These are phyloP conservation scores for Micromussa lordhowensis DNA, from an alignment of 92 coral and sea anemone genomes.

Conservation along the genomic window DNA sequence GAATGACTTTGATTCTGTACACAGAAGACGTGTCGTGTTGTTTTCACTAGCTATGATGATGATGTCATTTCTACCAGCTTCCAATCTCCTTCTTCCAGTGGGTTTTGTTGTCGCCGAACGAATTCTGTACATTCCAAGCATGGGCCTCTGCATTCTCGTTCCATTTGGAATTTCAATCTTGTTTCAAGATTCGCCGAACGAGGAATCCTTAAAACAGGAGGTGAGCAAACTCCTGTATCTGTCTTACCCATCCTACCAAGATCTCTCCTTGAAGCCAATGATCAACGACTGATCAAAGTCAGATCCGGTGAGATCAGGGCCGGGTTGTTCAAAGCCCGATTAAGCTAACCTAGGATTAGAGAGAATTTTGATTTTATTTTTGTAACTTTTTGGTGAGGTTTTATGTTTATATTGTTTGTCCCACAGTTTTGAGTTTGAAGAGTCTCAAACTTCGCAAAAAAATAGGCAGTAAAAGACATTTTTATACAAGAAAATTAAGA, in stretches of 20 bases:
- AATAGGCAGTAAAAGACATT: too few species aligned
- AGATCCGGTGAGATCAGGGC: too few species aligned
- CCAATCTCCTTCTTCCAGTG: conserved; percentile 79
- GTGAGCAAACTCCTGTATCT: background rate
- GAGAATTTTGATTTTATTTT: too few species aligned
- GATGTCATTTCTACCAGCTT: conserved; percentile 82
- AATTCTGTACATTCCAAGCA: conserved; percentile 80
- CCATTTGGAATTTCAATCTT: conserved; percentile 69
- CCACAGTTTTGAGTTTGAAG: too few species aligned
- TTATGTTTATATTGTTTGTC: too few species aligned
- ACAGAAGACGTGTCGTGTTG: conserved; percentile 59
- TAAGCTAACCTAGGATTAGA: too few species aligned
- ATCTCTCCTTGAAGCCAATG: background rate
- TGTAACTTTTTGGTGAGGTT: too few species aligned
- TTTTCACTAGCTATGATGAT: conserved; percentile 59
- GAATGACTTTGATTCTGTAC: conserved; percentile 21
- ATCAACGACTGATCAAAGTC: too few species aligned
- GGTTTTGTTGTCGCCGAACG: conserved; percentile 88
- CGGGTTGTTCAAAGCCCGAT: too few species aligned
- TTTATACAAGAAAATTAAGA: too few species aligned
- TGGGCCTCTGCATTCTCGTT: conserved; percentile 71
- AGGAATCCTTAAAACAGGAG: conserved; percentile 2
- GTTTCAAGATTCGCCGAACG: conserved; percentile 13
- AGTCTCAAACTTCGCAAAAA: too few species aligned
- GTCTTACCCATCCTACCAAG: background rate